These are phyloP conservation scores for Brachionichthys hirsutus DNA, from an alignment of 2,113 vertebrate species.

Conservation along the genomic window DNA sequence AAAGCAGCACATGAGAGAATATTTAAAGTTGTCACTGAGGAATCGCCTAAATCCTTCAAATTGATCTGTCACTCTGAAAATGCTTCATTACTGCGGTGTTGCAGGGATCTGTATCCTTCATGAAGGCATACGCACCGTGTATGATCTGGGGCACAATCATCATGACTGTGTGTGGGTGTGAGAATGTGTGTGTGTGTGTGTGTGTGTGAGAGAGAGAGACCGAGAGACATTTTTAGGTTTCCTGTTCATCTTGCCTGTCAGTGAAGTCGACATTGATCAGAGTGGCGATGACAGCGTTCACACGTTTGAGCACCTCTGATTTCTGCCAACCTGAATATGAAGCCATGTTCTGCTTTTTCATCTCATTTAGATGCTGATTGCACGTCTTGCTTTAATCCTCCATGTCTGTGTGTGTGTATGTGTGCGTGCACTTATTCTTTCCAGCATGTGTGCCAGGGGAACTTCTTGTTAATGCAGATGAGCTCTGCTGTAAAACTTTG, in stretches of 20 bases:
- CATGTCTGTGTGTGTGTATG: constrained; percentile 3
- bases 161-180: too few species aligned
- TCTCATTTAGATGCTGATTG: constrained; percentile 13
- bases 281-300: constrained; percentile 48
- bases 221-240: constrained; percentile 58
- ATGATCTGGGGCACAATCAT: too few species aligned
- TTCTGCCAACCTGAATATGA: constrained; percentile 27
- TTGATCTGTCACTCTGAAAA: too few species aligned
- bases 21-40: too few species aligned
- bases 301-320: constrained; percentile 35
- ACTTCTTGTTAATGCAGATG: constrained; percentile 3
- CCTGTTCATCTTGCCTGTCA: constrained; percentile 55
- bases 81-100: too few species aligned
- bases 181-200: too few species aligned
- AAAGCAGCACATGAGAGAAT: too few species aligned
- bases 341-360: constrained; percentile 21
- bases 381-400: neutral
- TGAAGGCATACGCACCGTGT: too few species aligned
- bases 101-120: too few species aligned
- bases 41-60: too few species aligned
- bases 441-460: too few species aligned
- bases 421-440: constrained; percentile 1
- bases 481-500: constrained; percentile 5
- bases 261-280: constrained; percentile 57
- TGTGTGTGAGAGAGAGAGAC: constrained; percentile 13